Evolutionary conservation across 2,113 vertebrate species (phyloP).

Genomic region (Tonatia bakeri): DNA sequence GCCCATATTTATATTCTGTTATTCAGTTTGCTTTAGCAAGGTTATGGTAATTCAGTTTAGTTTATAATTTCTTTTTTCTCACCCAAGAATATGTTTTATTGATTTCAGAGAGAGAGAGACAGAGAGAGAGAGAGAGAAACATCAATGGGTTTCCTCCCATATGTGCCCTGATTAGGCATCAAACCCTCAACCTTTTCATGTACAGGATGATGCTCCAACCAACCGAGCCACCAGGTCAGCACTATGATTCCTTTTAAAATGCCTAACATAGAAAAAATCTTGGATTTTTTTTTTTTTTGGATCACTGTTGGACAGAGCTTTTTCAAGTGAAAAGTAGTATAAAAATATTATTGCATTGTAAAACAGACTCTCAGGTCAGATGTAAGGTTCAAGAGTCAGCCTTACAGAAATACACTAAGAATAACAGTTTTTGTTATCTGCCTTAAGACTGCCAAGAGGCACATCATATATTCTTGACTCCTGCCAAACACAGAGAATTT

Average conservation of each 20-base stretch:
- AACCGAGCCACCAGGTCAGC: too few relatives aligned
- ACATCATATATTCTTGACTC: conserved; percentile 79
- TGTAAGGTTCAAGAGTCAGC: conserved; percentile 41
- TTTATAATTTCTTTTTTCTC: not conserved
- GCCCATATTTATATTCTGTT: not conserved
- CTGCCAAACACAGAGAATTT: conserved; percentile 74
- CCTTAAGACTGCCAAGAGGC: conserved; percentile 67
- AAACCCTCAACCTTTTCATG: too few relatives aligned
- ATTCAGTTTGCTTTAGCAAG: conserved; percentile 41
- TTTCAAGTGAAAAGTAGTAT: not conserved
- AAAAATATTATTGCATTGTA: conserved; percentile 11
- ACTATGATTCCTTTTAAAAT: conserved; percentile 31
- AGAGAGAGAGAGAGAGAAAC: too few relatives aligned
- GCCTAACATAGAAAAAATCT: not conserved
- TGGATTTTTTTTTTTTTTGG: not conserved
- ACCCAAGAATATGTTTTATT: too few relatives aligned
- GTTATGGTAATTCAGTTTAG: not conserved
- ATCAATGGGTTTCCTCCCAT: too few relatives aligned
- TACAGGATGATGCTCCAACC: too few relatives aligned
- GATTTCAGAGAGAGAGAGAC: too few relatives aligned
- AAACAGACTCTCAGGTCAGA: conserved; percentile 55
- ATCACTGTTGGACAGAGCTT: not conserved
- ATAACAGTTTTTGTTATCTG: conserved; percentile 69
- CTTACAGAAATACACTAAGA: conserved; percentile 46
- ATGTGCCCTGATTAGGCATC: too few relatives aligned